These are phyloP conservation scores for Crematogaster levior DNA, from an alignment of 2,888 invertebrate genomes.

Conservation along the genomic window DNA sequence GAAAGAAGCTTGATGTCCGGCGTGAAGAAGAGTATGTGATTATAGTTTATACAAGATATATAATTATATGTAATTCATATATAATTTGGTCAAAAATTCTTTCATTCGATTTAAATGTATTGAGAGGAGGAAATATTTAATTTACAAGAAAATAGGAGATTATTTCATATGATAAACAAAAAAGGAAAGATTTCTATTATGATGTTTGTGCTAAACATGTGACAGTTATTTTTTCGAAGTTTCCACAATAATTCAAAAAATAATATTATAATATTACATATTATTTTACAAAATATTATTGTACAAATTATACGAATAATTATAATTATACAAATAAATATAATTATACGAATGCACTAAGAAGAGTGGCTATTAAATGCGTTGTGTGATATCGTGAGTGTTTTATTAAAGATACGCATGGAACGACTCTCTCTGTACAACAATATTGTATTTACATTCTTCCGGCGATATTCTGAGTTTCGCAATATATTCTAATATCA, in stretches of 20 bases:
- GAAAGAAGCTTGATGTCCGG: not conserved
- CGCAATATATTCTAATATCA: slow-evolving; percentile 45
- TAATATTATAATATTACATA: not conserved
- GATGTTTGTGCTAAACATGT: too few species aligned
- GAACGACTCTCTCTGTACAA: not conserved
- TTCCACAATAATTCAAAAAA: too few species aligned
- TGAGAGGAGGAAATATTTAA: not conserved
- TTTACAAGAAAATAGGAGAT: not conserved
- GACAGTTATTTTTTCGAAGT: too few species aligned
- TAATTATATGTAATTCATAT: too few species aligned
- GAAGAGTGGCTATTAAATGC: slow-evolving; percentile 17
- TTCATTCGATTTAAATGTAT: not conserved
- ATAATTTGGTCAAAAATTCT: not conserved
- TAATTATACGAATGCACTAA: slow-evolving; percentile 2
- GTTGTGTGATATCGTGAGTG: slow-evolving; percentile 16
- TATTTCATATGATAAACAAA: not conserved
- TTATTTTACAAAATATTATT: too few species aligned
- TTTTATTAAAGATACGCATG: slow-evolving; percentile 17
- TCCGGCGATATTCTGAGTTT: slow-evolving; percentile 26
- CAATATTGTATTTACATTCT: slow-evolving; percentile 19
- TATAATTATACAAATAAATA: slow-evolving; percentile 3
- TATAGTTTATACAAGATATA: not conserved
- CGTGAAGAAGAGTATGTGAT: not conserved
- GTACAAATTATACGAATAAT: not conserved
- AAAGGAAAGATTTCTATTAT: not conserved